Evolutionary conservation across 1,140 invertebrate species (phyloP).

Genomic region (Onthophagus taurus): DNA sequence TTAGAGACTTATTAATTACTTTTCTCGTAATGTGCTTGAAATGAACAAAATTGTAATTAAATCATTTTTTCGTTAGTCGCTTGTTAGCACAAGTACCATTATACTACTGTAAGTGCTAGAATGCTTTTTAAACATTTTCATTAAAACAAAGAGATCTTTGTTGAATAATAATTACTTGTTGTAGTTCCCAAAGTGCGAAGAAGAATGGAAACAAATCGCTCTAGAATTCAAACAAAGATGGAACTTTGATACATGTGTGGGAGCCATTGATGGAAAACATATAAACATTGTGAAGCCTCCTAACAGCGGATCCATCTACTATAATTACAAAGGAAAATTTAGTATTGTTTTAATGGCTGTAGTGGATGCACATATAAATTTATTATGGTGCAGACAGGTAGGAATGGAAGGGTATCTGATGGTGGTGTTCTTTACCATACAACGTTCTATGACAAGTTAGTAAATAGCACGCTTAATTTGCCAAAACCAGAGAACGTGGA

Average conservation of each 20-base stretch:
- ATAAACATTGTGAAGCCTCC: background rate
- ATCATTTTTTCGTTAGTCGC: too few relatives aligned
- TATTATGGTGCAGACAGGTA: constrained; percentile 32
- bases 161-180: too few relatives aligned
- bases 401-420: constrained; percentile 34
- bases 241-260: constrained; percentile 30
- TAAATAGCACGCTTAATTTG: constrained; percentile 13
- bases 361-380: constrained; percentile 10
- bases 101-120: too few relatives aligned
- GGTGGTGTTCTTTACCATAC: constrained; percentile 32
- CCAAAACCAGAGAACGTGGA: constrained; percentile 18
- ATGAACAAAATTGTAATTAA: too few relatives aligned
- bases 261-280: constrained; percentile 34
- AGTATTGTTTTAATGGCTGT: constrained; percentile 33
- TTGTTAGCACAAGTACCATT: too few relatives aligned
- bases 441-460: constrained; percentile 13
- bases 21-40: too few relatives aligned
- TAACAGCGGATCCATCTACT: constrained; percentile 12
- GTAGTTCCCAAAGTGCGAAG: too few relatives aligned
- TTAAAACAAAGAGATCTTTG: too few relatives aligned
- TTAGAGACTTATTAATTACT: too few relatives aligned
- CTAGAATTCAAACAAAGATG: constrained; percentile 17
- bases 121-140: too few relatives aligned
- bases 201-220: too few relatives aligned
- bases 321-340: constrained; percentile 38